phyloP scores from a whole-genome alignment of 2,888 invertebrate genomes.

The Ophioninae sp. region DNA sequence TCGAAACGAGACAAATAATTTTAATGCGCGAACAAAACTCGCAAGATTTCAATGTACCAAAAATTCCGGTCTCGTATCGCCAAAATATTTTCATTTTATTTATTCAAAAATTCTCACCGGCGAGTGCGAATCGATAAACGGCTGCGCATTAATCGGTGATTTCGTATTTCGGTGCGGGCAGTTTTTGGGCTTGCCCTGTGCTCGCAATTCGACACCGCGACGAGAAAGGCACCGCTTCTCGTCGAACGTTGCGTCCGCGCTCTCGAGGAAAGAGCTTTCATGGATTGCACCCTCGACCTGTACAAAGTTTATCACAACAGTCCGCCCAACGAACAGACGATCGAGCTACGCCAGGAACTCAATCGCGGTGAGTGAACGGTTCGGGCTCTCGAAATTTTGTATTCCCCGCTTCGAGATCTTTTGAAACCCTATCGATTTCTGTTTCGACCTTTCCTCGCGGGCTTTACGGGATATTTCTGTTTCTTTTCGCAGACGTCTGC shows the following conservation, averaged over 20 bases:
- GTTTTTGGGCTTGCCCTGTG: conserved; percentile 86
- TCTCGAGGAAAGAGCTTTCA: conserved; percentile 84
- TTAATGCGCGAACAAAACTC: too few relatives aligned
- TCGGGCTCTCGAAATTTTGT: too few relatives aligned
- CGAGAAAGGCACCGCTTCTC: conserved; percentile 84
- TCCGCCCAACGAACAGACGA: conserved; percentile 84
- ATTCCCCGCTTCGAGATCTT: too few relatives aligned
- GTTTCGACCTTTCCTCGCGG: too few relatives aligned
- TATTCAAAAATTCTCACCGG: too few relatives aligned
- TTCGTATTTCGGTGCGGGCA: conserved; percentile 70
- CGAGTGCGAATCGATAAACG: too few relatives aligned
- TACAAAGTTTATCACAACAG: conserved; percentile 87
- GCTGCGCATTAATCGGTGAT: too few relatives aligned
- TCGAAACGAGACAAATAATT: too few relatives aligned
- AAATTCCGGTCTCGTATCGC: too few relatives aligned
- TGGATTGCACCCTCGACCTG: conserved; percentile 83
- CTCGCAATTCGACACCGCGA: conserved; percentile 84
- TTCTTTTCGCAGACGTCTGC: conserved; percentile 75
- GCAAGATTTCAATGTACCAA: too few relatives aligned
- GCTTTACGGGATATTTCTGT: background rate
- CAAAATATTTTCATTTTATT: too few relatives aligned
- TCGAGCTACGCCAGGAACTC: conserved; percentile 83
- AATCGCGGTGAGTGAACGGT: conserved; percentile 80
- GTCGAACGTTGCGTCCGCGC: conserved; percentile 84
- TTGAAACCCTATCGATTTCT: too few relatives aligned